Evolutionary conservation across 2,888 invertebrate species (phyloP), one percentile per base, ranked within the genome.

Genomic region (Laothoe populi): DNA sequence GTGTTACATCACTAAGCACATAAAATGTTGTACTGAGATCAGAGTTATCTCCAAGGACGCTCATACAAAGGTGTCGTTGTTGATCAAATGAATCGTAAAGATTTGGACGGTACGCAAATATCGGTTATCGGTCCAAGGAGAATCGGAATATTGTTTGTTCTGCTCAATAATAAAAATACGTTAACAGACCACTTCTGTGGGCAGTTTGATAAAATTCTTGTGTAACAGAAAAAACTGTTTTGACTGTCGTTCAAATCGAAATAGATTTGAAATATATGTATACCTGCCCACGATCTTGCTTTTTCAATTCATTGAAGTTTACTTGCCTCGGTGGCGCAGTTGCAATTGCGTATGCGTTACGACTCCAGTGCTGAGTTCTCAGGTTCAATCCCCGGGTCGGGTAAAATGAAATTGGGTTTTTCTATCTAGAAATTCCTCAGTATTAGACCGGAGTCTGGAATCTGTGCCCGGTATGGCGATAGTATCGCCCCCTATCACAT

Each of bases 121-220:
- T 38, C 26, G 45, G 24, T 40, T 59, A 60, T 60, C 60, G 48
- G n/a, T 8, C 8, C 26, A 46, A 58, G 53, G 40, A 58, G 46
- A 57, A 48, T 48, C 24, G 40, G 16, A 48, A 44, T n/a, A 61
- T 35, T 61, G 61, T 61, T 57, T 40, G 46, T 38, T 62, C 26
- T 58, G 16, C 45, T 45, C 19, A 53, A 53, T 35, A 45, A 44
- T 23, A 57, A 63, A 57, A 57, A 60, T 57, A 59, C 35, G 35
- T 31, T 7, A 46, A 58, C 57, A 62, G 21, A n/a, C 58, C 16
- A 46, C 26, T 26, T 57, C 40, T 40, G 53, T 59, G 19, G 42
- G 19, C 21, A 60, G 23, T 40, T 44, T 26, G 31, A 53, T 44
- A 66, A 62, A 63, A 69, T 35, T 53, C 31, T 10, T 10, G 19